Conservation (phyloP, 2,888 invertebrate species). For the Seladonia tumulorum region DNA sequence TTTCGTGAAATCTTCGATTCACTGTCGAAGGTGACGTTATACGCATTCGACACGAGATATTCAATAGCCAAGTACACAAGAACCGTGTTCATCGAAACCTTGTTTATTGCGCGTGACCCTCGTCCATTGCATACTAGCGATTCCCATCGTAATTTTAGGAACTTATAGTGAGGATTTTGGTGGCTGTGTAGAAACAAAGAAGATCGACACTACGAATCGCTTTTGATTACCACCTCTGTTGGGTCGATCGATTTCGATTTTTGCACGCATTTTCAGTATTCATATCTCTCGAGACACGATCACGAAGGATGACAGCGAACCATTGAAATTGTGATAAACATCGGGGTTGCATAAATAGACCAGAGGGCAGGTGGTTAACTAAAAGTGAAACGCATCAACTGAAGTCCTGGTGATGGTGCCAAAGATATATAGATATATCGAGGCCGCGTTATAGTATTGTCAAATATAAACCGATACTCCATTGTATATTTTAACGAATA, state of each 20-base stretch:
- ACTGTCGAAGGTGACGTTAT: background rate
- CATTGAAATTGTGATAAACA: slow-evolving; percentile 42
- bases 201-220: no score
- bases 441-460: slow-evolving; percentile 47
- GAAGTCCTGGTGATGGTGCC: slow-evolving; percentile 35
- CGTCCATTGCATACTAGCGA: no score
- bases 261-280: background rate
- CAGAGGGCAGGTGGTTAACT: slow-evolving; percentile 37
- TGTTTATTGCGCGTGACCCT: no score
- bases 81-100: no score
- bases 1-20: background rate
- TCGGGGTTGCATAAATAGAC: slow-evolving; percentile 48
- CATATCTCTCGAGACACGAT: slow-evolving; percentile 24
- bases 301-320: slow-evolving; percentile 42
- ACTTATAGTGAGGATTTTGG: no score
- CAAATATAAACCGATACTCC: slow-evolving; percentile 52
- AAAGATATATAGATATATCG: slow-evolving; percentile 34
- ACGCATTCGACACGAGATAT: background rate
- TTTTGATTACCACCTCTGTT: no score
- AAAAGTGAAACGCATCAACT: slow-evolving; percentile 49
- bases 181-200: no score
- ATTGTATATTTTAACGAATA: slow-evolving; percentile 49
- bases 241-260: no score
- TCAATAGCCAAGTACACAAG: background rate
- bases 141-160: no score